Conservation (phyloP, 2,113 vertebrate species). For the Perca flavescens region DNA sequence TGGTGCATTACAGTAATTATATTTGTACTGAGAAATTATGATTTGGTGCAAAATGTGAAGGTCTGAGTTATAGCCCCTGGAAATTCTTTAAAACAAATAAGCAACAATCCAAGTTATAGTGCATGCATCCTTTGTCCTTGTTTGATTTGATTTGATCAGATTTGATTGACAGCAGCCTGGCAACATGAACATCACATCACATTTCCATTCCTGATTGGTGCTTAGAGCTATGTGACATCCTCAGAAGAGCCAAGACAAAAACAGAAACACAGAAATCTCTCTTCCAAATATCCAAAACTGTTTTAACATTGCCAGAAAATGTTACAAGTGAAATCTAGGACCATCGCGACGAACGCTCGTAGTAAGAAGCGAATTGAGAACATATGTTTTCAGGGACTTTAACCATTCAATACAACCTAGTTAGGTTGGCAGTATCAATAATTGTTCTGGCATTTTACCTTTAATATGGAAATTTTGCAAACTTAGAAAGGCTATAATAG, state of each 20-base stretch:
- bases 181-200: neutral
- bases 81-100: too few species aligned
- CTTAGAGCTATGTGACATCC: too few species aligned
- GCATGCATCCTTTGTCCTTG: too few species aligned
- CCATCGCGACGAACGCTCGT: neutral
- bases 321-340: neutral
- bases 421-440: neutral
- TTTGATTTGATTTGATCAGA: too few species aligned
- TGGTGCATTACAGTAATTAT: neutral
- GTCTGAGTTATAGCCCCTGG: neutral
- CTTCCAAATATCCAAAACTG: neutral
- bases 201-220: neutral
- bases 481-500: neutral
- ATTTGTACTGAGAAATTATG: neutral
- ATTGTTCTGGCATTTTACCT: neutral
- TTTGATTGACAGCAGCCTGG: too few species aligned
- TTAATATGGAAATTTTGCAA: slow-evolving; percentile 15
- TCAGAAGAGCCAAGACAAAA: too few species aligned
- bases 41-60: too few species aligned
- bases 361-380: too few species aligned
- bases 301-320: neutral
- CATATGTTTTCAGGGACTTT: neutral
- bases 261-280: too few species aligned
- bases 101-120: too few species aligned
- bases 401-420: neutral